Conservation (phyloP, 2,113 vertebrate species). For the Lethenteron camtschaticum region DNA sequence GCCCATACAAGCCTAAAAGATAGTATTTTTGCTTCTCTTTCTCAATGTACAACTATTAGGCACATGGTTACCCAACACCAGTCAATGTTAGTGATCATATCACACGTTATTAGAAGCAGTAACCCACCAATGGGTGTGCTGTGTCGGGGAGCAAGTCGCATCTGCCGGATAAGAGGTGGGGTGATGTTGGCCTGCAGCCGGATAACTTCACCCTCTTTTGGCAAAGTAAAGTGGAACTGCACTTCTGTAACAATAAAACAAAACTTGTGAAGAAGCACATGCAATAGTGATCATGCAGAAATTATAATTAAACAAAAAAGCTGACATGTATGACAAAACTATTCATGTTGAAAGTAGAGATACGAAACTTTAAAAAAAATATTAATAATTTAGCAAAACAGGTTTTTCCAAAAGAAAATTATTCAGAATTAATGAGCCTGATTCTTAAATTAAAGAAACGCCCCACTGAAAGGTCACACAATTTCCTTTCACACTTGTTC, state of each 20-base stretch:
- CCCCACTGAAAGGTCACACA: no score
- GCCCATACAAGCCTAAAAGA: no score
- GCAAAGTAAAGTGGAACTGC: conserved; percentile 54
- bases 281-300: not conserved
- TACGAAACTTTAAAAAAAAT: conserved; percentile 7
- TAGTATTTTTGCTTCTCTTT: no score
- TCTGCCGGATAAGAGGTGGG: conserved; percentile 42
- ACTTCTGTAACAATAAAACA: conserved; percentile 27
- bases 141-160: conserved; percentile 69
- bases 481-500: no score
- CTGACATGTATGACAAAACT: conserved; percentile 1
- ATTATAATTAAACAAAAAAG: not conserved
- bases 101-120: no score
- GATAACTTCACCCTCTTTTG: conserved; percentile 54
- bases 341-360: conserved; percentile 6
- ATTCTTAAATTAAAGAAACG: no score
- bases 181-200: conserved; percentile 37
- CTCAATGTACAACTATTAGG: no score
- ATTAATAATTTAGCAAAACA: no score
- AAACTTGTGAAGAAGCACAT: not conserved
- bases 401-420: no score
- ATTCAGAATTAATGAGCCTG: no score
- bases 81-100: no score
- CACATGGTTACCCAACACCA: no score
- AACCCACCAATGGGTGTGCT: conserved; percentile 87